phyloP scores from a whole-genome alignment of 1,140 invertebrate genomes.

The Colletes latitarsis region DNA sequence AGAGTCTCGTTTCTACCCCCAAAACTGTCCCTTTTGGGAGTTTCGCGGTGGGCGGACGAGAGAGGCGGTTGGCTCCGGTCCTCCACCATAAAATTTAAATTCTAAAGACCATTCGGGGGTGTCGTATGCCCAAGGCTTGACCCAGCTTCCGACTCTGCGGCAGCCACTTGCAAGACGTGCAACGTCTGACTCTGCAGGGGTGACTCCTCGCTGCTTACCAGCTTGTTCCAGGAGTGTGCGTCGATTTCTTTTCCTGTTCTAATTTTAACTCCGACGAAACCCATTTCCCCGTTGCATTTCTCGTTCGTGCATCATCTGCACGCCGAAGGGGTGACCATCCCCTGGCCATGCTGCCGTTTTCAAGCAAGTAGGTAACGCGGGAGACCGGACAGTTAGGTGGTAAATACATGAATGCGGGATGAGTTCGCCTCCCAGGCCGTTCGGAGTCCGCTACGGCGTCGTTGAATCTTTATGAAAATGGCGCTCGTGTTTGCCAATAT shows the following conservation, averaged over 20 bases:
- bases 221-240: slow-evolving; percentile 49
- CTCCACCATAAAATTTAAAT: slow-evolving; percentile 56
- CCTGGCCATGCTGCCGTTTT: slow-evolving; percentile 38
- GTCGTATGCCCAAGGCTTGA: slow-evolving; percentile 25
- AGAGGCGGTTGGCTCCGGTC: not conserved
- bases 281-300: slow-evolving; percentile 25
- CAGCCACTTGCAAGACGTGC: slow-evolving; percentile 39
- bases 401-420: slow-evolving; percentile 58
- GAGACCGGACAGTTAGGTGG: slow-evolving; percentile 41
- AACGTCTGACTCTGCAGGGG: slow-evolving; percentile 60
- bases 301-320: not conserved
- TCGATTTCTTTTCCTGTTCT: slow-evolving; percentile 62
- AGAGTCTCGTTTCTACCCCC: not conserved
- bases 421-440: slow-evolving; percentile 15
- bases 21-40: slow-evolving; percentile 6
- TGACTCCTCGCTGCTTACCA: slow-evolving; percentile 18
- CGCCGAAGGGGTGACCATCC: slow-evolving; percentile 37
- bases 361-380: slow-evolving; percentile 24
- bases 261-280: slow-evolving; percentile 52
- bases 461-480: slow-evolving; percentile 55
- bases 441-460: slow-evolving; percentile 17
- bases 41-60: not conserved
- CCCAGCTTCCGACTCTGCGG: slow-evolving; percentile 45
- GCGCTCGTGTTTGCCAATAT: slow-evolving; percentile 38
- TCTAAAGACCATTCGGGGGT: slow-evolving; percentile 24